These are phyloP conservation scores for Illadopsis cleaveri DNA, from an alignment of 2,113 vertebrate genomes.

Conservation along the genomic window DNA sequence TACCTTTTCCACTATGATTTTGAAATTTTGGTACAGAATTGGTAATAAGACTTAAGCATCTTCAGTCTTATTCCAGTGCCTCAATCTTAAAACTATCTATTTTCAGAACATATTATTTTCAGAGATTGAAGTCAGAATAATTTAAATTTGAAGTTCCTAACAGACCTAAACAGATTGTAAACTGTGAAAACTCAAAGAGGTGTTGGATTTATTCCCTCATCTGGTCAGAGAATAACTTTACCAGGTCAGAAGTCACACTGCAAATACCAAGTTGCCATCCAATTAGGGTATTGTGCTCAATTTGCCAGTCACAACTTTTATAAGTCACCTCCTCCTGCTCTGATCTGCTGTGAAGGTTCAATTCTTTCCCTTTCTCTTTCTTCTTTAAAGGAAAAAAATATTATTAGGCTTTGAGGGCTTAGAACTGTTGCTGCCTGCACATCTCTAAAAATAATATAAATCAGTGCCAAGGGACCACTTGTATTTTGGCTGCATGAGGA, in stretches of 20 bases:
- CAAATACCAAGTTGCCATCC: neutral
- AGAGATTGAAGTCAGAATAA: neutral
- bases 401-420: slow-evolving; percentile 15
- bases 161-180: neutral
- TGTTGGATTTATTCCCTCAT: neutral
- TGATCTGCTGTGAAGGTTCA: neutral
- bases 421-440: slow-evolving; percentile 39
- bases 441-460: slow-evolving; percentile 61
- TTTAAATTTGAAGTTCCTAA: neutral
- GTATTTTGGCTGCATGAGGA: slow-evolving; percentile 36
- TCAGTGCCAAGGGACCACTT: slow-evolving; percentile 1
- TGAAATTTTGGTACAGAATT: neutral
- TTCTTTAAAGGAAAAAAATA: slow-evolving; percentile 37
- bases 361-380: neutral
- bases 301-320: neutral
- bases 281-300: neutral
- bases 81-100: neutral
- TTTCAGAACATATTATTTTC: neutral
- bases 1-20: neutral
- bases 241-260: neutral
- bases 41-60: neutral
- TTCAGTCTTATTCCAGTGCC: neutral
- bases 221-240: neutral
- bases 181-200: neutral
- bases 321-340: neutral